Base-by-base conservation (phyloP, 2,113 vertebrate species). In the Illadopsis cleaveri region DNA sequence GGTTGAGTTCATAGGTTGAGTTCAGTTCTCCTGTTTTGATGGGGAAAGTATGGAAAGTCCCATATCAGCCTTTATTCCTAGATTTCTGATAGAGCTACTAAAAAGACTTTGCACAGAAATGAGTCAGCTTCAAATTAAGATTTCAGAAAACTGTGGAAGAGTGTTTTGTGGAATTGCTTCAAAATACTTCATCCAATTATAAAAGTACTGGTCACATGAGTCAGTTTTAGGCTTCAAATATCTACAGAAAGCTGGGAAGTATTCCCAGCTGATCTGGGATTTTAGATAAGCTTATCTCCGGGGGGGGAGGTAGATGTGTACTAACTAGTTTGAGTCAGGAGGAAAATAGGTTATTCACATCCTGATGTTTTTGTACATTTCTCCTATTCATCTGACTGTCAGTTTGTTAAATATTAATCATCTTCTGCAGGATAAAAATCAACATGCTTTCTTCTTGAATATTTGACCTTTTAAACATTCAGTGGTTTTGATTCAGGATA, bases 381-480 rank as follows among this genome's bases (percentile, higher is more conserved):
- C 51, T 93, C 7, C 71, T 84, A 4, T 78, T 93, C 65, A 81
- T 78, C 56, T 77, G 78, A 50, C 58, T 86, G 79, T 78, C 72
- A 47, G 50, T 80, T 90, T 65, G n/a, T 71, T 91, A 83, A 92
- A 90, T 83, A 85, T 76, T 88, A 94, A 90, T 92, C 1, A 5
- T 69, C 81, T 71, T 91, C 45, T 64, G 19, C 58, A 81, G 45
- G 56, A 83, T 92, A 62, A 75, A 88, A 94, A 70, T 53, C 86
- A 93, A 37, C 47, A 1, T 82, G 54, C 66, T 83, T 95, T 83
- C 71, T 89, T 33, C 82, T 93, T 64, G 75, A 83, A 78, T 93
- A 53, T 88, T 83, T 95, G 92, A 94, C 90, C 94, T 96, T 96
- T 90, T 86, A 93, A 96, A 70, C 48, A 53, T 78, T 64, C 72